Evolutionary conservation across 1,140 invertebrate genomes (phyloP), one percentile per base, ranked within the genome.

Genomic region (Choristoneura fumiferana): DNA sequence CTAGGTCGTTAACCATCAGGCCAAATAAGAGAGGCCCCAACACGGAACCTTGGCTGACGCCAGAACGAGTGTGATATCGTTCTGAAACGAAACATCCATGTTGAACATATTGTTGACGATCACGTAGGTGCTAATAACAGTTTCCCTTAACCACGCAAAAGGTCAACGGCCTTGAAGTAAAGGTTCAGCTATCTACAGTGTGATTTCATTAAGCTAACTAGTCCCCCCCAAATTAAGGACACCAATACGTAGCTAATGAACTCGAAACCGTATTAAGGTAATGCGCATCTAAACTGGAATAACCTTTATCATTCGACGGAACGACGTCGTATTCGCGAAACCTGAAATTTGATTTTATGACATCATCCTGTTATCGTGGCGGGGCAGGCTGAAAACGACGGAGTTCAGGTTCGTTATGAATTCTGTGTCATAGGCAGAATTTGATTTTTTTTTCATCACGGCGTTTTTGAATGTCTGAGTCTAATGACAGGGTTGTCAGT

Each of bases 281-380:
- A 49, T 49, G 43, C 43, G 6, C 43, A 49, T 49, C 22, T 49
- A 12, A 43, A 49, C 43, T 49, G 17, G 43, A 49, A 49, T 49
- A 49, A 49, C 43, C 43, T 49, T 49, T 49, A 49, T 49, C 43
- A 49, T 49, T 22, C 43, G 43, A 33, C 43, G 12, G 22, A 49
- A 49, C 18, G 43, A 49, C 43, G 43, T 49, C 43, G 18, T 49
- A 49, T 33, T 49, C 43, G 43, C n/a, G 43, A 49, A 49, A 49
- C 43, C 43, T 49, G 43, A 49, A 49, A 49, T 49, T 49, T 49
- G 18, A 49, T 49, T 49, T 49, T 49, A 49, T 49, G 43, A 49
- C 43, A 49, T 49, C 43, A 49, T 49, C 43, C 43, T 49, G 43
- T 49, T 49, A 49, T 49, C 43, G 43, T 49, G 43, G 0, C 43